Evolutionary conservation across 2,113 vertebrate species (phyloP).

Genomic region (Labeo rohita): DNA sequence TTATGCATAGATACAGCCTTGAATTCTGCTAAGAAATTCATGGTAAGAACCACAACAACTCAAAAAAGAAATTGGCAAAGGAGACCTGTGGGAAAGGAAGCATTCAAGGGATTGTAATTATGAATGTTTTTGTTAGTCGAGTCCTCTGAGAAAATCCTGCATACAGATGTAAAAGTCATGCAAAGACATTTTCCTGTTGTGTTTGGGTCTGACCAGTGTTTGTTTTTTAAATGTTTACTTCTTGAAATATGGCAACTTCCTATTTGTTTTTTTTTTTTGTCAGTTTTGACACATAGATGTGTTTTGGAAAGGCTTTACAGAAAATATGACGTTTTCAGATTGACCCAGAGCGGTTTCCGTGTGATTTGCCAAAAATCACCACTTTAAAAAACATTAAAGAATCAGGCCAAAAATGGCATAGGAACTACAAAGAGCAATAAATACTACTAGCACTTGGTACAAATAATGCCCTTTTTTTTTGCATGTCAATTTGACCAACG

Average conservation of each 20-base stretch:
- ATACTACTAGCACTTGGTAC: too few relatives aligned
- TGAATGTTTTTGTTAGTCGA: not conserved
- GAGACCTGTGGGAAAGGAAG: slow-evolving; percentile 17
- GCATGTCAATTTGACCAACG: not conserved
- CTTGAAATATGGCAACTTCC: not conserved
- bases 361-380: too few relatives aligned
- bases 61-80: not conserved
- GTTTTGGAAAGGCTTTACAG: too few relatives aligned
- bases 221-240: not conserved
- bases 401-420: too few relatives aligned
- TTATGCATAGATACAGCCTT: too few relatives aligned
- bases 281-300: too few relatives aligned
- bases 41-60: not conserved
- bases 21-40: not conserved
- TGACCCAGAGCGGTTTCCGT: too few relatives aligned
- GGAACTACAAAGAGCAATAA: too few relatives aligned
- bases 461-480: not conserved
- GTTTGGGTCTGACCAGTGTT: not conserved
- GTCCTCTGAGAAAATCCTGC: not conserved
- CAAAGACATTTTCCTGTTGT: not conserved
- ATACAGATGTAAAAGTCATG: not conserved
- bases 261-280: too few relatives aligned
- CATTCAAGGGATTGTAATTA: not conserved
- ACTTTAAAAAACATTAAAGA: too few relatives aligned
- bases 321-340: too few relatives aligned